Evolutionary conservation across 2,888 invertebrate genomes (phyloP).

Genomic region (Eupeodes luniger): DNA sequence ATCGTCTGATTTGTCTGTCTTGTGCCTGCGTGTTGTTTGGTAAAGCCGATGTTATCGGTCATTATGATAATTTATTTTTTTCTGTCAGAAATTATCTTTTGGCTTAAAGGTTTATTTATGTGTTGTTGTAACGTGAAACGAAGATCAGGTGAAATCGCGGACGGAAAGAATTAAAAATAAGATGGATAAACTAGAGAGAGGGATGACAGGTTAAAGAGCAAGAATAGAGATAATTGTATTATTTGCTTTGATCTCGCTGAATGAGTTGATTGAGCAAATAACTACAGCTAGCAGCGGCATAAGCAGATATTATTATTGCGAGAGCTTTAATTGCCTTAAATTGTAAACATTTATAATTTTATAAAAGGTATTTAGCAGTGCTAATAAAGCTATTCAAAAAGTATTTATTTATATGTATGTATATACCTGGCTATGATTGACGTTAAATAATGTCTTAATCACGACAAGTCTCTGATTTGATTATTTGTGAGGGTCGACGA

Average conservation of each 20-base stretch:
- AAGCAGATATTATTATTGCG: conserved; percentile 38
- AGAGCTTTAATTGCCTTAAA: conserved; percentile 61
- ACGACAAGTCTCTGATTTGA: neutral
- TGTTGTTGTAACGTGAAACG: conserved; percentile 19
- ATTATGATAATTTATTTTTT: conserved; percentile 54
- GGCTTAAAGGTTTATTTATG: conserved; percentile 7
- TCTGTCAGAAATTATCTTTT: conserved; percentile 39
- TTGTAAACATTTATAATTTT: conserved; percentile 28
- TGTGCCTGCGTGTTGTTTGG: conserved; percentile 21
- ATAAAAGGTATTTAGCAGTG: conserved; percentile 6
- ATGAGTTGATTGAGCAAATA: conserved; percentile 48
- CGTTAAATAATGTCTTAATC: conserved; percentile 24
- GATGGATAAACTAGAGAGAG: conserved; percentile 29
- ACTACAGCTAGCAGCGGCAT: neutral
- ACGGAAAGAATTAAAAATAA: conserved; percentile 30
- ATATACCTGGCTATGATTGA: conserved; percentile 1
- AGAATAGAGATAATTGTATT: neutral
- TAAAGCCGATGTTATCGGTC: conserved; percentile 55
- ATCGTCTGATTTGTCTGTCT: neutral
- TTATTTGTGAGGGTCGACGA: neutral
- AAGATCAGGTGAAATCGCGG: conserved; percentile 58
- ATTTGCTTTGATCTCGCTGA: conserved; percentile 25
- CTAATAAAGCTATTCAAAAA: conserved; percentile 36
- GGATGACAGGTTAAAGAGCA: conserved; percentile 38
- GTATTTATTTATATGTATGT: no score